Percentiles rank a stretch among this genome's conserved stretches.
These are phyloP conservation scores for Tetramorium simillimum DNA, from an alignment of 1,140 invertebrate species.

Conservation along the genomic window DNA sequence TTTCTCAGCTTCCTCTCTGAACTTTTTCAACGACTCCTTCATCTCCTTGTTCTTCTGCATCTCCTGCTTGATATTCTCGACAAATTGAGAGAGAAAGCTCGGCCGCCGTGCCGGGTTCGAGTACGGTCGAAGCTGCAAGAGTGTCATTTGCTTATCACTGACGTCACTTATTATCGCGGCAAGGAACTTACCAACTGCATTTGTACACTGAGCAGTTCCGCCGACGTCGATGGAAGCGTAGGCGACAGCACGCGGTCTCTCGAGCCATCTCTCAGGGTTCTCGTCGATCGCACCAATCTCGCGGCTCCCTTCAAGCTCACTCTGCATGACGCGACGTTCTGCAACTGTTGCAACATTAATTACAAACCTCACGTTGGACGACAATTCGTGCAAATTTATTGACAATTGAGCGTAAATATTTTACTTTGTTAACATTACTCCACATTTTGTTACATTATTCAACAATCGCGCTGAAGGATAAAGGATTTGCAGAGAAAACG, in stretches of 20 bases:
- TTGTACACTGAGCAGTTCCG: constrained; percentile 24
- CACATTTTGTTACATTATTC: background rate
- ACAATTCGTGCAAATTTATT: background rate
- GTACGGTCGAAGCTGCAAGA: constrained; percentile 80
- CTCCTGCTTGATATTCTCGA: constrained; percentile 97
- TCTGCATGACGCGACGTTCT: constrained; percentile 76
- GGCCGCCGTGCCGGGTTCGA: constrained; percentile 84
- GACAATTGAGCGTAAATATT: background rate
- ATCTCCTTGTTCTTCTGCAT: constrained; percentile 99
- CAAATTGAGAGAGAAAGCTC: constrained; percentile 94
- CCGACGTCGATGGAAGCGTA: constrained; percentile 30
- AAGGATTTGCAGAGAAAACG: background rate
- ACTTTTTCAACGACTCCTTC: constrained; percentile 98
- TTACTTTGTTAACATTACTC: background rate
- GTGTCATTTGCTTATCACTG: background rate
- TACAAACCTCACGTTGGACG: background rate
- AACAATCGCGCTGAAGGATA: background rate
- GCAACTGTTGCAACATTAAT: constrained; percentile 69
- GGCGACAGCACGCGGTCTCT: constrained; percentile 53
- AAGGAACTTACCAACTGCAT: constrained; percentile 61
- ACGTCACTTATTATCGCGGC: background rate
- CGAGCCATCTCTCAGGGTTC: constrained; percentile 63
- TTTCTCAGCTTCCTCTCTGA: constrained; percentile 98
- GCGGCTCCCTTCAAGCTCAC: constrained; percentile 62
- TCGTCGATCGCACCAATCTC: constrained; percentile 59